Percentiles rank a stretch among this genome's conserved stretches.
phyloP scores from a whole-genome alignment of 1,140 invertebrate genomes.

The Eurosta solidaginis region DNA sequence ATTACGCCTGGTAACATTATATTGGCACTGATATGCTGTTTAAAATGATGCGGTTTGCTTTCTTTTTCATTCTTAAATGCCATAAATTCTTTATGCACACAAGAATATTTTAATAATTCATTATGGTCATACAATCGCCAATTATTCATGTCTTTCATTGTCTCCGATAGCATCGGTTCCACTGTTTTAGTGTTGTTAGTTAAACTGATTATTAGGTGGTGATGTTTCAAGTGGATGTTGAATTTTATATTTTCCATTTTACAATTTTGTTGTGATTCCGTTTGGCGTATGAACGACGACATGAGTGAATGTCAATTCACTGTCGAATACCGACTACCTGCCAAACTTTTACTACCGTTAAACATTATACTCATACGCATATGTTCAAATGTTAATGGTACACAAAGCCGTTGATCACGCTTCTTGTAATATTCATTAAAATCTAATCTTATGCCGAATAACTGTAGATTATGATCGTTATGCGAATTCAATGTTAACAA shows the following conservation, averaged over 20 bases:
- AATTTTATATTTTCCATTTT: not conserved
- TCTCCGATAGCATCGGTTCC: not conserved
- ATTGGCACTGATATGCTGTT: not conserved
- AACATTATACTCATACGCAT: slow-evolving; percentile 63
- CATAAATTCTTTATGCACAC: not conserved
- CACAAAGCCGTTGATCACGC: slow-evolving; percentile 73
- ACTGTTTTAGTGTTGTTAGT: not conserved
- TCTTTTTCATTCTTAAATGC: not conserved
- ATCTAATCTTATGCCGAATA: slow-evolving; percentile 87
- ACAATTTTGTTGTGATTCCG: not conserved
- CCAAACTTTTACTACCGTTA: slow-evolving; percentile 31
- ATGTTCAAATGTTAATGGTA: slow-evolving; percentile 75
- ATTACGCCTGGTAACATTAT: not conserved
- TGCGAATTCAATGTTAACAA: slow-evolving; percentile 59
- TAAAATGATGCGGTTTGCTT: not conserved
- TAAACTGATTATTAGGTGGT: not conserved
- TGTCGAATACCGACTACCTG: slow-evolving; percentile 26
- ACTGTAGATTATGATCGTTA: slow-evolving; percentile 69
- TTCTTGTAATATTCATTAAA: slow-evolving; percentile 90
- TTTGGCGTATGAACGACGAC: not conserved
- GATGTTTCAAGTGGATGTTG: not conserved
- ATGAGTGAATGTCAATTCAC: slow-evolving; percentile 33
- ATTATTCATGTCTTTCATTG: not conserved
- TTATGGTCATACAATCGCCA: not conserved
- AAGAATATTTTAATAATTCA: not conserved